Percentiles rank a stretch among this genome's conserved stretches.
Evolutionary conservation across 37 sponge, comb jelly and placozoan genomes (phyloP).

Genomic region (Ephydatia muelleri): DNA sequence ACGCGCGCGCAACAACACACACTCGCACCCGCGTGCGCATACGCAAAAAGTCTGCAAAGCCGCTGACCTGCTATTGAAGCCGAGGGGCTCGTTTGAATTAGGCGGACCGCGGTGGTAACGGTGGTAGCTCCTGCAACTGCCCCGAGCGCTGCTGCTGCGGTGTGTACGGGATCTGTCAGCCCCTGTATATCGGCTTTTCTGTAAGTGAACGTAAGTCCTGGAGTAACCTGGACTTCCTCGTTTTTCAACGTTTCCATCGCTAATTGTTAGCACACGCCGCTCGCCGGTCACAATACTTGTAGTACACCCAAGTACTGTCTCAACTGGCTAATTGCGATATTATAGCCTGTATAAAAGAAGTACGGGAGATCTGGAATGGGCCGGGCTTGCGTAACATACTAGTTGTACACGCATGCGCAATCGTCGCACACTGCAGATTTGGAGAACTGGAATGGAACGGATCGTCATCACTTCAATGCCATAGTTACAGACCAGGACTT

Average conservation of each 20-base stretch:
- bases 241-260: neutral
- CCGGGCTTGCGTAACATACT: neutral
- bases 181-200: constrained; percentile 38
- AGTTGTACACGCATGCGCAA: constrained; percentile 7
- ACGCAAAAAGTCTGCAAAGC: neutral
- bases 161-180: constrained; percentile 28
- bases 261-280: neutral
- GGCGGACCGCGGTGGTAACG: neutral
- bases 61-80: neutral
- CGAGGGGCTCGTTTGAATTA: neutral
- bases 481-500: constrained; percentile 62
- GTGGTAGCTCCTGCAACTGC: neutral
- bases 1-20: too few species aligned
- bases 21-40: too few species aligned
- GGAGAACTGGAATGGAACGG: constrained; percentile 71
- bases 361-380: neutral
- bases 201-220: constrained; percentile 42
- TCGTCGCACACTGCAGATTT: constrained; percentile 28
- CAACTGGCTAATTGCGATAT: constrained; percentile 2
- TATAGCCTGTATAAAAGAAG: neutral
- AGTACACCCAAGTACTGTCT: constrained; percentile 1
- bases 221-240: constrained; percentile 1
- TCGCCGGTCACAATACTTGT: neutral
- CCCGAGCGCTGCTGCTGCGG: constrained; percentile 4
- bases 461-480: constrained; percentile 63